Percentiles rank a stretch among this genome's conserved stretches.
Conservation (phyloP, 2,888 invertebrate species). For the Netelia inedita region DNA sequence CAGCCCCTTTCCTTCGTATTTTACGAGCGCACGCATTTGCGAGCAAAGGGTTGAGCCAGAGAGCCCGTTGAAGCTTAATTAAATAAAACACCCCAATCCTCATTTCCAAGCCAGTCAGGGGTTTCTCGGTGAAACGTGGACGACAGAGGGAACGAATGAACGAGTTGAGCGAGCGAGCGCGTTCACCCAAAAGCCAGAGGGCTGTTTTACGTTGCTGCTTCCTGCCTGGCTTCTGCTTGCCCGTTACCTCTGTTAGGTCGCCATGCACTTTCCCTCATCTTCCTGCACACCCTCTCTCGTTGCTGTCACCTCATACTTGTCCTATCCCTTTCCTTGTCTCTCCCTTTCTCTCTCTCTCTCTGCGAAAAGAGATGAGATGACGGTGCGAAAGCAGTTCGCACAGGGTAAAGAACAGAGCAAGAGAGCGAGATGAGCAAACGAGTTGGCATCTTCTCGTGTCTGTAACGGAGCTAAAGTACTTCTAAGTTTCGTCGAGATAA, state of each 20-base stretch:
- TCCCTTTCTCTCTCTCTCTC: conserved; percentile 10
- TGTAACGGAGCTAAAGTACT: conserved; percentile 53
- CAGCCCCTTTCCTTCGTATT: conserved; percentile 48
- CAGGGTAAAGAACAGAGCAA: conserved; percentile 1
- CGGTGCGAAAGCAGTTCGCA: conserved; percentile 30
- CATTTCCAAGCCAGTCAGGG: conserved; percentile 73
- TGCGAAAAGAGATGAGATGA: not conserved
- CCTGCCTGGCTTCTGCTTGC: conserved; percentile 60
- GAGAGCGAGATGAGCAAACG: conserved; percentile 48
- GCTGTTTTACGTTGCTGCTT: conserved; percentile 60
- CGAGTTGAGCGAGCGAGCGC: conserved; percentile 70
- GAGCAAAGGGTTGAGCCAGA: conserved; percentile 75
- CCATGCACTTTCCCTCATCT: conserved; percentile 65
- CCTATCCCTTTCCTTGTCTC: not conserved
- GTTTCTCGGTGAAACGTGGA: conserved; percentile 67
- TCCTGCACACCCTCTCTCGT: conserved; percentile 36
- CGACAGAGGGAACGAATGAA: conserved; percentile 62
- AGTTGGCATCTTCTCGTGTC: conserved; percentile 47
- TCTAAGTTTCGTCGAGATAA: conserved; percentile 54
- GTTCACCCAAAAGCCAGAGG: conserved; percentile 72
- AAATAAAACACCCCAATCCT: conserved; percentile 82
- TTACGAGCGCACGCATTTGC: conserved; percentile 42
- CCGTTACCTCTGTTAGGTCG: conserved; percentile 46
- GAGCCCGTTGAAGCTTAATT: conserved; percentile 79
- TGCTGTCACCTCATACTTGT: conserved; percentile 52